Evolutionary conservation across 2,797 vertebrate species (phyloP).

Genomic region (Hydrophis major): DNA sequence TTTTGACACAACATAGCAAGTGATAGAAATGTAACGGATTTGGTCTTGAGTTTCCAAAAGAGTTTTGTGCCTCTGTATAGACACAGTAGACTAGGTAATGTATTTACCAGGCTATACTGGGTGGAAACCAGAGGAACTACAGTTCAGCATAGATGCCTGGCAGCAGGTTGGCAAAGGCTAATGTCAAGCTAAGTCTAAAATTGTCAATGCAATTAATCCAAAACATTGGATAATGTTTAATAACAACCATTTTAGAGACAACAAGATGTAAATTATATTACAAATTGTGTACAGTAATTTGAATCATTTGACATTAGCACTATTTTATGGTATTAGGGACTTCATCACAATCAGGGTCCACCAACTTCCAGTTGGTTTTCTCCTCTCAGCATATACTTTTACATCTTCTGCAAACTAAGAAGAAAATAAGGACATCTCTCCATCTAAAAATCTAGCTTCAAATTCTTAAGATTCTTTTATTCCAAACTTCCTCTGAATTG

Average conservation of each 20-base stretch:
- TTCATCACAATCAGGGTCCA: slow-evolving; percentile 43
- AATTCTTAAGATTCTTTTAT: slow-evolving; percentile 45
- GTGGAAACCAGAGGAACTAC: neutral
- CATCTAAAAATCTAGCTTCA: slow-evolving; percentile 40
- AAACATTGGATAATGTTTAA: neutral
- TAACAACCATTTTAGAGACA: neutral
- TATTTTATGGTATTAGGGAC: neutral
- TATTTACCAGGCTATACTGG: neutral
- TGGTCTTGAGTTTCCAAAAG: neutral
- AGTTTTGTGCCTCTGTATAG: neutral
- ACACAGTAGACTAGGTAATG: neutral
- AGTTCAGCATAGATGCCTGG: neutral
- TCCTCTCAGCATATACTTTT: slow-evolving; percentile 45
- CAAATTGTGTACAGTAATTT: neutral
- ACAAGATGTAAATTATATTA: slow-evolving; percentile 2
- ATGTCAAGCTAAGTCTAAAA: neutral
- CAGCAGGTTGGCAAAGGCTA: neutral
- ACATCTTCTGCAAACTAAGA: slow-evolving; percentile 58
- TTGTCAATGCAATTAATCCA: neutral
- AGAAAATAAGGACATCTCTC: slow-evolving; percentile 57
- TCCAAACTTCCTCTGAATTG: slow-evolving; percentile 57
- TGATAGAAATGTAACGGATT: neutral
- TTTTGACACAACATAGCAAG: neutral
- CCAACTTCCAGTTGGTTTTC: slow-evolving; percentile 40
- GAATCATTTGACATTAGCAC: slow-evolving; percentile 21